These are phyloP conservation scores for Orchestes rusci DNA, from an alignment of 2,888 invertebrate genomes.

Conservation along the genomic window DNA sequence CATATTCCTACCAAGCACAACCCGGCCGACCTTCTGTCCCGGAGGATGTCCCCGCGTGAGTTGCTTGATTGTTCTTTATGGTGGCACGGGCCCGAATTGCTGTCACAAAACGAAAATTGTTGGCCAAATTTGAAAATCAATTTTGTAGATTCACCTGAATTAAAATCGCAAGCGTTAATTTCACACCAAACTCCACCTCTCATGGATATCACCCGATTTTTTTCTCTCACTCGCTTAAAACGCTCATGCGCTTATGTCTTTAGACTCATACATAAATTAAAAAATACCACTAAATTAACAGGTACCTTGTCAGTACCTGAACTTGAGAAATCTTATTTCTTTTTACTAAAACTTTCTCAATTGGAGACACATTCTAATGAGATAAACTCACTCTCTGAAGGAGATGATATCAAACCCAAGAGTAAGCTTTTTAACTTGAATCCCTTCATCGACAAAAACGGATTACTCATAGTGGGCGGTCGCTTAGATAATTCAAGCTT, in stretches of 20 bases:
- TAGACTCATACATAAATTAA: constrained; percentile 5
- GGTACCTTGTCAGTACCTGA: background rate
- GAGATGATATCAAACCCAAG: no score
- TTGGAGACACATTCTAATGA: background rate
- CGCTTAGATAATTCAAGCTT: constrained; percentile 15
- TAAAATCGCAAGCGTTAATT: constrained; percentile 7
- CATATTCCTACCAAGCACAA: background rate
- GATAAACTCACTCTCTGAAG: no score
- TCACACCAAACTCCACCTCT: background rate
- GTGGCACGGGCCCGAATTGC: constrained; percentile 15
- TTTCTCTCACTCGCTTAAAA: background rate
- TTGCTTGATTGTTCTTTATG: constrained; percentile 1
- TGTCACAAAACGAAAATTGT: background rate
- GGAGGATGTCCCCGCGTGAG: background rate
- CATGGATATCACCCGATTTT: constrained; percentile 1
- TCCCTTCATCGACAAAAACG: constrained; percentile 23
- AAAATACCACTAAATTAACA: background rate
- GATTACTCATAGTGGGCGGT: constrained; percentile 20
- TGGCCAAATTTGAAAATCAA: background rate
- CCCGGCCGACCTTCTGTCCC: background rate
- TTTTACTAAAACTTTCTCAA: background rate
- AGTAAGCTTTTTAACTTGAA: constrained; percentile 19
- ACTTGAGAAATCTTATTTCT: background rate
- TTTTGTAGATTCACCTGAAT: constrained; percentile 9
- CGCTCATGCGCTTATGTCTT: background rate